Conservation (phyloP, 1,140 invertebrate genomes). For the Meloidogyne exigua region DNA sequence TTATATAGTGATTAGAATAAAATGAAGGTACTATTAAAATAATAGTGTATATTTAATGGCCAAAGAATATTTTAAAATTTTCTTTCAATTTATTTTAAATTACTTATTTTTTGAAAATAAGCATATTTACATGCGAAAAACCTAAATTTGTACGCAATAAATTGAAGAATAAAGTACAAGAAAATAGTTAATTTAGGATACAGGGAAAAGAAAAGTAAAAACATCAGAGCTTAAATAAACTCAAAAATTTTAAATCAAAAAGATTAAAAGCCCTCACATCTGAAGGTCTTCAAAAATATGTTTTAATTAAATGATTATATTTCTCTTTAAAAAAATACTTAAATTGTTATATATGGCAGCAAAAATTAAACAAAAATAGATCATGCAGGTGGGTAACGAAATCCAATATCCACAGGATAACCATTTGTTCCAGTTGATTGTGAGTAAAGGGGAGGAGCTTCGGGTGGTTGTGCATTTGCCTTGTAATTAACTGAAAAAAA, state of each 20-base stretch:
- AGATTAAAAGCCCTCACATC: too few relatives aligned
- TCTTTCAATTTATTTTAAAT: not conserved
- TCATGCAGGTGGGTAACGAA: constrained; percentile 10
- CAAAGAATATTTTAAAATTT: not conserved
- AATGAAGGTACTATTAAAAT: not conserved
- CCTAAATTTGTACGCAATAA: not conserved
- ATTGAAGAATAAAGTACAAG: not conserved
- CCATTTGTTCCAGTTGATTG: not conserved
- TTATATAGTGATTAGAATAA: not conserved
- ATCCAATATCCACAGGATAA: constrained; percentile 12
- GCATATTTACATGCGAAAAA: not conserved
- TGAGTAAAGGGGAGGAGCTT: not conserved
- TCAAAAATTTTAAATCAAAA: too few relatives aligned
- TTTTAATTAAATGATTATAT: too few relatives aligned
- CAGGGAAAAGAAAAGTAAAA: not conserved
- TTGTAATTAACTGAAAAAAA: constrained; percentile 1
- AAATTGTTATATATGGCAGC: not conserved
- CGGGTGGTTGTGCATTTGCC: not conserved
- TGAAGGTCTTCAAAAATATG: too few relatives aligned
- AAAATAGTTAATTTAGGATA: not conserved
- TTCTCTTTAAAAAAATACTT: too few relatives aligned
- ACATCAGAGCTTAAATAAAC: too few relatives aligned
- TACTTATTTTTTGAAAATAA: not conserved
- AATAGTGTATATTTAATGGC: not conserved
- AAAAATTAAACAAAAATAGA: not conserved